Base-by-base conservation (phyloP, 30 jellyfish, hydroid and myxozoan genomes). In the Hydractinia echinata region DNA sequence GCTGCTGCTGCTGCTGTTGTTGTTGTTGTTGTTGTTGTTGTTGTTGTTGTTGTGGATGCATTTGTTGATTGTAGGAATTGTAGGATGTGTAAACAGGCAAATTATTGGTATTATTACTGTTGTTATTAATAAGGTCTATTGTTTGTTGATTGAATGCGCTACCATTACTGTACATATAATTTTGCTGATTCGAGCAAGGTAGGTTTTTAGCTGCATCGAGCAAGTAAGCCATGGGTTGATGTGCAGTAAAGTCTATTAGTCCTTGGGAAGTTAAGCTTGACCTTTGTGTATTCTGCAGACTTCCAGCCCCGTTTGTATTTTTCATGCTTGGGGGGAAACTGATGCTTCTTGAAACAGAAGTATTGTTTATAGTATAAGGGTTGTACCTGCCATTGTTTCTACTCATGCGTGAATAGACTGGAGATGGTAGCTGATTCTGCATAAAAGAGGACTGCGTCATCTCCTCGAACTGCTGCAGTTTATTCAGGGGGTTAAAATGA, bases 1-100 rank as follows among this genome's bases (percentile, higher is more conserved):
- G 88, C 76, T 81, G 69, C 82, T 79, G 76, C 81, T 86, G 73
- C 73, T 82, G 82, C 53, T 67, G 86, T n/a, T 70, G 90, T 19
- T 72, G 90, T 60, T 72, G 76, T 67, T 50, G 55, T 18, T 61
- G 51, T 73, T 84, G 69, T 77, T 85, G 81, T 77, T 79, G 81
- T 54, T 67, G 20, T 66, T 54, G 83, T 80, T 64, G 74, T 64
- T 64, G 74, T 64, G 19, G 74, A n/a, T 64, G 74, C 39, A n/a
- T 44, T 13, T 64, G 74, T 64, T 64, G 74, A 13, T 64, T 64
- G 74, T 64, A 64, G 39, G 19, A n/a, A 13, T 8, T 64, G 39
- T 64, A 64, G 51, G 74, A n/a, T 44, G 19, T 64, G 74, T 64
- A 64, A 30, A 30, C 44, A 30, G 44, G 44, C 44, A 30, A 30